Percentiles rank a stretch among this genome's conserved stretches.
These are phyloP conservation scores for Zoroaster sp. DNA, from an alignment of 53 echinoderm and acorn worm genomes.

Conservation along the genomic window DNA sequence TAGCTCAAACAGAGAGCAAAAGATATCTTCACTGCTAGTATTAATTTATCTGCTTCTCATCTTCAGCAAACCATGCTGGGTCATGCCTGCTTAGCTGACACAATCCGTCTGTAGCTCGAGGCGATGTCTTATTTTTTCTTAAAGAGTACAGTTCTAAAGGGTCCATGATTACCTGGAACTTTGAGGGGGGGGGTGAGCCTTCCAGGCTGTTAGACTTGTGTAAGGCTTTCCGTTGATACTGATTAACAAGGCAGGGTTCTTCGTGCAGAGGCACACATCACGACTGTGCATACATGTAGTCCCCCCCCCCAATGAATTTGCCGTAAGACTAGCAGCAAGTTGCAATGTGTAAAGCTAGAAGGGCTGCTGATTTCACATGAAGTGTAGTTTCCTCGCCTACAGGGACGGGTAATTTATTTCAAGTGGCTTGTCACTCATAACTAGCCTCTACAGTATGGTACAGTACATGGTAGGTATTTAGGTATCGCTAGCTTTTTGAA, in stretches of 20 bases:
- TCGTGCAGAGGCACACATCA: no score
- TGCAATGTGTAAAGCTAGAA: neutral
- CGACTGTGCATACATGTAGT: no score
- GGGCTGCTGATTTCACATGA: neutral
- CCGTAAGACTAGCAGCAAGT: neutral
- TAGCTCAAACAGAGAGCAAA: neutral
- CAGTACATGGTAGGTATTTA: neutral
- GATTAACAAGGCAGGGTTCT: no score
- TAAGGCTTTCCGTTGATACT: neutral
- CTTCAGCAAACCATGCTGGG: neutral
- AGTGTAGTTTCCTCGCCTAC: neutral
- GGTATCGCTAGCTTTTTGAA: neutral
- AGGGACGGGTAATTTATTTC: neutral
- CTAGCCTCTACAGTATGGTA: no score
- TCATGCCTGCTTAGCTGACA: neutral
- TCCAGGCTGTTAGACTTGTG: neutral
- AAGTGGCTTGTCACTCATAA: neutral
- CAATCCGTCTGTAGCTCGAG: neutral
- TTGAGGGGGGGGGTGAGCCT: neutral
- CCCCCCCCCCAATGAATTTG: no score
- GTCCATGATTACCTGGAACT: neutral
- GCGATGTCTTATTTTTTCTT: neutral
- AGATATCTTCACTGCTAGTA: neutral
- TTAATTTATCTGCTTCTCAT: slow-evolving; percentile 9
- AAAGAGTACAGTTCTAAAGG: neutral